Evolutionary conservation across 2,113 vertebrate genomes (phyloP).

Genomic region (Channa argus): DNA sequence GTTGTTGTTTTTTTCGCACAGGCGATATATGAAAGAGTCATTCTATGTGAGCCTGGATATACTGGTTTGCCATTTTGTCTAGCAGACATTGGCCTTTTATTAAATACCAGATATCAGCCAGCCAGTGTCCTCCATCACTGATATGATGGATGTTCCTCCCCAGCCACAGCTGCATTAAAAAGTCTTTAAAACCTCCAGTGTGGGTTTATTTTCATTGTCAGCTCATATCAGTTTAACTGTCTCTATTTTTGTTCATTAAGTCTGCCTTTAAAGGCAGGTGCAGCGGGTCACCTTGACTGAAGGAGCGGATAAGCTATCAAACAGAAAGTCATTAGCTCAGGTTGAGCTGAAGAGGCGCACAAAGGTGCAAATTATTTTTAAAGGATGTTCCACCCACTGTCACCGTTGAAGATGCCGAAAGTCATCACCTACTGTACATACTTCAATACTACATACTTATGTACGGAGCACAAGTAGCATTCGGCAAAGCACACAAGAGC

Average conservation of each 20-base stretch:
- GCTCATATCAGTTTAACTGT: slow-evolving; percentile 7
- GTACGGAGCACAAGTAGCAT: background rate
- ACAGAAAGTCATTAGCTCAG: slow-evolving; percentile 9
- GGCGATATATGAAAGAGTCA: slow-evolving; percentile 21
- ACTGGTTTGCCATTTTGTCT: slow-evolving; percentile 64
- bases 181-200: slow-evolving; percentile 32
- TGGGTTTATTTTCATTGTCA: slow-evolving; percentile 20
- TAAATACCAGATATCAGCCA: slow-evolving; percentile 60
- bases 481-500: background rate
- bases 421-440: background rate
- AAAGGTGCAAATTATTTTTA: background rate
- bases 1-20: background rate
- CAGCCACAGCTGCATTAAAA: slow-evolving; percentile 14
- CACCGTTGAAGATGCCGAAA: background rate
- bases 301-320: background rate
- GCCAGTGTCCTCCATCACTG: slow-evolving; percentile 32
- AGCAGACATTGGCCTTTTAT: slow-evolving; percentile 64
- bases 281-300: slow-evolving; percentile 32
- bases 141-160: slow-evolving; percentile 48
- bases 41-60: slow-evolving; percentile 24
- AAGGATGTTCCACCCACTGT: background rate
- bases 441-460: background rate
- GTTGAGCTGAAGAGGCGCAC: background rate
- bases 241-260: slow-evolving; percentile 14
- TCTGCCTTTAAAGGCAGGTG: slow-evolving; percentile 21